A percentile compares a stretch with the other conserved stretches of the same genome.
These are phyloP conservation scores for Manis crassicaudata DNA, from an alignment of 2,797 vertebrate species.

Conservation along the genomic window DNA sequence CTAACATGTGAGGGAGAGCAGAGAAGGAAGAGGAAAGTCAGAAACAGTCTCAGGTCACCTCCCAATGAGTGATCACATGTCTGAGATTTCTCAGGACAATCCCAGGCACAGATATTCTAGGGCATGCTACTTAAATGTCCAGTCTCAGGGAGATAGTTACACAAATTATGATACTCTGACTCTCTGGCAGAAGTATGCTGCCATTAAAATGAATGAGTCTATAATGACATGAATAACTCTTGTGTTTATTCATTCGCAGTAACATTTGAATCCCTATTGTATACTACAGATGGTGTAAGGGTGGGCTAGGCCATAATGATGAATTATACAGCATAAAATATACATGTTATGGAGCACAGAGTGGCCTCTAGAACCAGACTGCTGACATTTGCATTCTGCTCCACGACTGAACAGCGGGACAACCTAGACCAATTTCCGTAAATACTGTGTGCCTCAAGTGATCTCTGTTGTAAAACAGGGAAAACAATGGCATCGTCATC, in stretches of 20 bases:
- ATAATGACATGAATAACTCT: slow-evolving; percentile 26
- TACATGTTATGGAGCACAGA: neutral
- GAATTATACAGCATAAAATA: neutral
- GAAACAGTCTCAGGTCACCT: neutral
- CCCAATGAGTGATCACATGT: neutral
- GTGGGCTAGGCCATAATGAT: neutral
- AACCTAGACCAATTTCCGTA: neutral
- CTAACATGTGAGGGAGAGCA: rapidly evolving
- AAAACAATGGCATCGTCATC: neutral
- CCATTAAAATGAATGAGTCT: slow-evolving; percentile 46
- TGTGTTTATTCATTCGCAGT: slow-evolving; percentile 11
- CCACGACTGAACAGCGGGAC: neutral
- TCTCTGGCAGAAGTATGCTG: neutral
- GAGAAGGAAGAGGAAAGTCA: neutral
- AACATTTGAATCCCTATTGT: neutral
- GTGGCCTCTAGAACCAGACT: neutral
- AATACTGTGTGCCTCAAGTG: neutral
- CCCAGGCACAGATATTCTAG: neutral
- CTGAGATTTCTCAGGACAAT: neutral
- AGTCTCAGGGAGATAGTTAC: neutral
- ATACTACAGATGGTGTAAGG: neutral
- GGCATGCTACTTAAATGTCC: neutral
- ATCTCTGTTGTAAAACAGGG: neutral
- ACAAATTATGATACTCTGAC: slow-evolving; percentile 8
- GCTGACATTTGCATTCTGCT: neutral